A percentile compares a stretch with the other conserved stretches of the same genome.
Conservation (phyloP, 92 coral and sea anemone species). For the Epizoanthus rinbou region DNA sequence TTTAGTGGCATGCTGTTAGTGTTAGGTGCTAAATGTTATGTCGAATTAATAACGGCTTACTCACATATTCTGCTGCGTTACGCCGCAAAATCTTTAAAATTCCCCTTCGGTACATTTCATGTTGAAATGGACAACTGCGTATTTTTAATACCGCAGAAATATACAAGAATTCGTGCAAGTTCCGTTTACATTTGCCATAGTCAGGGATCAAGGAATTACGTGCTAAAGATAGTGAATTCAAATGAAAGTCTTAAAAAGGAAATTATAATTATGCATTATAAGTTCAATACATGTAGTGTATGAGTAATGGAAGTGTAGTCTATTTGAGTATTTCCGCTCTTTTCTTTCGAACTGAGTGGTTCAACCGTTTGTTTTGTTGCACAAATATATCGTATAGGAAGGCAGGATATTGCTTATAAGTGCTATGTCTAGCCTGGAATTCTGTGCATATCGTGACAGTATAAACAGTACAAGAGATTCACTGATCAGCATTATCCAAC, state of each 20-base stretch:
- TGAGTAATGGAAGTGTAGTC: neutral
- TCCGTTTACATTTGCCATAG: neutral
- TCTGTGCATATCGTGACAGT: neutral
- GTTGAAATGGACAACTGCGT: neutral
- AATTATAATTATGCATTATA: no score
- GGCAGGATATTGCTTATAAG: neutral
- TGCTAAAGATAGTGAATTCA: no score
- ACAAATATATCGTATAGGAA: no score
- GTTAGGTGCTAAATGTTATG: conserved; percentile 2
- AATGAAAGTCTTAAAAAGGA: no score
- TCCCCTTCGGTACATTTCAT: neutral
- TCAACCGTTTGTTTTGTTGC: neutral
- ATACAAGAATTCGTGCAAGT: neutral
- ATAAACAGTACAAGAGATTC: neutral
- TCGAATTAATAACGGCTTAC: neutral
- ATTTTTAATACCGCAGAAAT: neutral
- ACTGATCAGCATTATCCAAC: neutral
- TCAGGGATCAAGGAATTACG: no score
- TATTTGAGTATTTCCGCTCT: conserved; percentile 19
- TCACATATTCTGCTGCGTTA: neutral
- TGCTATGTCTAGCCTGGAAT: neutral
- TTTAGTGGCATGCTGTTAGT: conserved; percentile 17
- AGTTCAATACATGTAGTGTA: conserved; percentile 12
- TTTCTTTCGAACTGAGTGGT: neutral
- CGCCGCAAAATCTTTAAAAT: neutral